Conservation (phyloP, 2,888 invertebrate species). For the Siphonodentalium dalli region DNA sequence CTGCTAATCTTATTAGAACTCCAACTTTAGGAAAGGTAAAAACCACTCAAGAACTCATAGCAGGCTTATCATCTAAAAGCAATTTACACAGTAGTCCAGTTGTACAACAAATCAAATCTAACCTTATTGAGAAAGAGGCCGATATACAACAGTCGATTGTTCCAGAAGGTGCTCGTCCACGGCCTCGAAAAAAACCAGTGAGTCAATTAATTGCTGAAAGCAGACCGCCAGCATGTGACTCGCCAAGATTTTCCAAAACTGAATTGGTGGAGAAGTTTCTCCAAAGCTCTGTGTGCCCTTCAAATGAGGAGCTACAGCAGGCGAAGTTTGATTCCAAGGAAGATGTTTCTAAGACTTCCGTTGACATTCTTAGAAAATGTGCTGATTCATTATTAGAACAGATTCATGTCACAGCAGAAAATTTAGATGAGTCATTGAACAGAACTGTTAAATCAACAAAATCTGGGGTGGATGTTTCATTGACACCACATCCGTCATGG, state of each 20-base stretch:
- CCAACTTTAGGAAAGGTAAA: conserved; percentile 70
- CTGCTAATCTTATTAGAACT: background rate
- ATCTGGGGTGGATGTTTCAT: background rate
- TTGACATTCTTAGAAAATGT: conserved; percentile 28
- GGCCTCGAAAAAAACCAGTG: conserved; percentile 46
- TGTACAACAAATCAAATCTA: conserved; percentile 53
- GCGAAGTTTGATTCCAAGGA: conserved; percentile 71
- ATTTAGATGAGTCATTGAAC: conserved; percentile 23
- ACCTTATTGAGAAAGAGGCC: conserved; percentile 55
- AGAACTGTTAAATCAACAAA: background rate
- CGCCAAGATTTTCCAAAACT: conserved; percentile 59
- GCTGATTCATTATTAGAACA: conserved; percentile 24
- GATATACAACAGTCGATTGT: conserved; percentile 47
- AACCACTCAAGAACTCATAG: conserved; percentile 82
- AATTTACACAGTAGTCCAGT: conserved; percentile 46
- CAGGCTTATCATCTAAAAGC: conserved; percentile 73
- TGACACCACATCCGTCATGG: too few relatives aligned
- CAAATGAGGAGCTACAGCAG: conserved; percentile 56
- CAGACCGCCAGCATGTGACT: conserved; percentile 38
- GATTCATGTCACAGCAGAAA: conserved; percentile 30
- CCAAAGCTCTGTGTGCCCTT: conserved; percentile 50
- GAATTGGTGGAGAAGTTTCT: conserved; percentile 66
- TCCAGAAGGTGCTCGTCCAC: conserved; percentile 54
- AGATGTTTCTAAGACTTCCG: conserved; percentile 31
- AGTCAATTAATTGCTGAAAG: conserved; percentile 32